Conservation (phyloP, 2,113 vertebrate genomes). For the Galemys pyrenaicus region DNA sequence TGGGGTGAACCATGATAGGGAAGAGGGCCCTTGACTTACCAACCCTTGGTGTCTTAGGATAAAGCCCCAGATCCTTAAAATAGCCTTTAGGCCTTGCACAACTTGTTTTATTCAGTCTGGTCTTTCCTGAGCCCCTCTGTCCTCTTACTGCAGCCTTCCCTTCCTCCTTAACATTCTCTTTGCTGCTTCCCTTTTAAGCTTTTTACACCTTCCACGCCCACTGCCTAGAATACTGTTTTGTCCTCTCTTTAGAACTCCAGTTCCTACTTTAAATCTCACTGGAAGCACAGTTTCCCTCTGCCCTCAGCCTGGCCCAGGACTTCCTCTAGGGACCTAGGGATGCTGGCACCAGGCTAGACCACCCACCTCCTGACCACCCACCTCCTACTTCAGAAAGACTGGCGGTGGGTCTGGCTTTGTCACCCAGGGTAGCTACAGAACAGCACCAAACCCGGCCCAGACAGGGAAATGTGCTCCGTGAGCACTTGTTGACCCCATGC, state of each 20-base stretch:
- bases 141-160: neutral
- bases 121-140: neutral
- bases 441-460: too few relatives aligned
- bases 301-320: neutral
- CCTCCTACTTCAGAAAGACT: neutral
- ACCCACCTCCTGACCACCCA: accelerated
- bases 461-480: neutral
- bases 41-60: neutral
- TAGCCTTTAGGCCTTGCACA: neutral
- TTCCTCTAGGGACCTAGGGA: too few relatives aligned
- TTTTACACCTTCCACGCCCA: neutral
- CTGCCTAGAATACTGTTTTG: neutral
- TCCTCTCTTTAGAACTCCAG: neutral
- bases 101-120: neutral
- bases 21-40: neutral
- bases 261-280: neutral
- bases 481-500: neutral
- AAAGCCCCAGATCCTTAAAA: neutral
- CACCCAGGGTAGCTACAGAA: neutral
- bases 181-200: neutral
- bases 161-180: neutral
- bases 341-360: too few relatives aligned
- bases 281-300: neutral
- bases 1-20: neutral
- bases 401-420: neutral